Conservation (phyloP, 1,140 invertebrate species). For the Campoletis sonorensis region DNA sequence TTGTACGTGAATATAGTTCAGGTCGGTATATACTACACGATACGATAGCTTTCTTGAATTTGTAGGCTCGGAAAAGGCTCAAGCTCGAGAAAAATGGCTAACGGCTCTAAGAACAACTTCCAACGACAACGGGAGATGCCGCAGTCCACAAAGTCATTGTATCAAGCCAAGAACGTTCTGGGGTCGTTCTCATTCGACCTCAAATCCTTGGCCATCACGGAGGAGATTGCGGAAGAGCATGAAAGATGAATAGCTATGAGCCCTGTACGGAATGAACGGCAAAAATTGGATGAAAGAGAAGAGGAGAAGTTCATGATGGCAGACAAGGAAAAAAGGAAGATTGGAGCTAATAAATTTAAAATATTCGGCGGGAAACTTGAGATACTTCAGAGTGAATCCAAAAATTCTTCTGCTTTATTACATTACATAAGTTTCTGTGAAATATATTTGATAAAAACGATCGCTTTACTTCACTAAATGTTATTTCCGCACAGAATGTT, state of each 20-base stretch:
- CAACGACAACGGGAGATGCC: slow-evolving; percentile 19
- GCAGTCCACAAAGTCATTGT: slow-evolving; percentile 21
- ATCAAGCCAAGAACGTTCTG: slow-evolving; percentile 28
- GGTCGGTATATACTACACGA: slow-evolving; percentile 26
- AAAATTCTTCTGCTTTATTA: not conserved
- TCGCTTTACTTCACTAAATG: too few relatives aligned
- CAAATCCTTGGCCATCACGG: slow-evolving; percentile 19
- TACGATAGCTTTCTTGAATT: slow-evolving; percentile 30
- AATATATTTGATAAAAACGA: too few relatives aligned
- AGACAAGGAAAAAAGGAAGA: slow-evolving; percentile 12
- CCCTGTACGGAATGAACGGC: not conserved
- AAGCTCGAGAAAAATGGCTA: not conserved
- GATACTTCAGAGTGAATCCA: slow-evolving; percentile 12
- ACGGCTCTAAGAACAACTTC: slow-evolving; percentile 13
- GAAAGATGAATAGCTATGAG: slow-evolving; percentile 31
- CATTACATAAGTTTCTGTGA: too few relatives aligned
- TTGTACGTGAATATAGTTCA: not conserved
- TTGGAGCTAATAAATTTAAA: not conserved
- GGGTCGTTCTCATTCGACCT: slow-evolving; percentile 44
- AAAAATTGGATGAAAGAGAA: slow-evolving; percentile 45
- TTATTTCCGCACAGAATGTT: too few relatives aligned
- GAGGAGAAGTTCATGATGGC: not conserved
- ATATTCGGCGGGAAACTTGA: not conserved
- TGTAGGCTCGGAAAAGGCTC: not conserved
- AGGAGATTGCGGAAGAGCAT: slow-evolving; percentile 37